Conservation (phyloP, 2,797 vertebrate genomes). For the Ciconia nigra region DNA sequence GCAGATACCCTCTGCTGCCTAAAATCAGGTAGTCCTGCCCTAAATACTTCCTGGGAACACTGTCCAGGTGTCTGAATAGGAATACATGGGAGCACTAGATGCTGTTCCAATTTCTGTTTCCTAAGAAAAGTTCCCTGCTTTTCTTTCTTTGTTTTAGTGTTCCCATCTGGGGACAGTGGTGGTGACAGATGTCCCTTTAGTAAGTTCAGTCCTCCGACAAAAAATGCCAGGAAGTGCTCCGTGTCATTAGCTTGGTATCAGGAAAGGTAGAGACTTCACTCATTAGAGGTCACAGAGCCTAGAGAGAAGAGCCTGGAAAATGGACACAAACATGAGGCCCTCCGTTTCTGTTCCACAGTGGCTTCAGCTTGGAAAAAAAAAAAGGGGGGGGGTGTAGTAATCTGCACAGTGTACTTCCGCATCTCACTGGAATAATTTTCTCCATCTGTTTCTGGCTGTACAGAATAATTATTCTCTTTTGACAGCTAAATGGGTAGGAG, state of each 20-base stretch:
- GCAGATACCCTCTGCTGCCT: not conserved
- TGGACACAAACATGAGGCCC: fast-evolving
- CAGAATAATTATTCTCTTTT: not conserved
- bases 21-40: not conserved
- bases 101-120: not conserved
- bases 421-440: not conserved
- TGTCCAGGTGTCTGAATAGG: not conserved
- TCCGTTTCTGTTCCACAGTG: not conserved
- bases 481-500: not conserved
- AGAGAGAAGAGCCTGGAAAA: not conserved
- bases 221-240: not conserved
- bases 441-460: not conserved
- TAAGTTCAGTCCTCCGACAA: not conserved
- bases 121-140: not conserved
- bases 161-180: not conserved
- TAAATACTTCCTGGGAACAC: not conserved
- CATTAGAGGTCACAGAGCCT: not conserved
- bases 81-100: not conserved
- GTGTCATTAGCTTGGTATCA: not conserved
- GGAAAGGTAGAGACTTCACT: not conserved
- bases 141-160: not conserved
- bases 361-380: not conserved
- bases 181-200: not conserved
- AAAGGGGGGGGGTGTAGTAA: fast-evolving
- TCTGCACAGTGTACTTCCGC: not conserved